Percentiles rank a stretch among this genome's conserved stretches.
Evolutionary conservation across 2,113 vertebrate species (phyloP).

Genomic region (Pardalotus punctatus): DNA sequence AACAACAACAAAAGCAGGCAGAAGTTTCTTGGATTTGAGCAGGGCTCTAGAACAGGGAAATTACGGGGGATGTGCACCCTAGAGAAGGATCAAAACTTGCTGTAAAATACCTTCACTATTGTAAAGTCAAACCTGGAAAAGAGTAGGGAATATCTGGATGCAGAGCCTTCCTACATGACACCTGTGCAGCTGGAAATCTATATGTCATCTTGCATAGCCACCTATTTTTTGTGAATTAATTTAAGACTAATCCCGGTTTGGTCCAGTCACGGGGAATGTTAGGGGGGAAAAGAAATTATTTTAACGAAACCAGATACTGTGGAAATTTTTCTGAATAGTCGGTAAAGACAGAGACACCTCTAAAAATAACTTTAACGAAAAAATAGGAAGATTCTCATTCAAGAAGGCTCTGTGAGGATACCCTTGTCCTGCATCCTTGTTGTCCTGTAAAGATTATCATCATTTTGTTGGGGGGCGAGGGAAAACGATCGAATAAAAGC

Average conservation of each 20-base stretch:
- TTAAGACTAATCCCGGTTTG: background rate
- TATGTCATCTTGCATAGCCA: background rate
- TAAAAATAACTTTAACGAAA: background rate
- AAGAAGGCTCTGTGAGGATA: background rate
- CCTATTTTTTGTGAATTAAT: background rate
- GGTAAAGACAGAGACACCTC: background rate
- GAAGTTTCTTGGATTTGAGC: background rate
- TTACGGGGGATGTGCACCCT: rapidly evolving
- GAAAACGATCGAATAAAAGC: rapidly evolving
- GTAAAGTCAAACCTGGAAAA: background rate
- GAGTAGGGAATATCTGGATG: background rate
- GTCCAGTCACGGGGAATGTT: background rate
- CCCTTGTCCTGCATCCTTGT: rapidly evolving
- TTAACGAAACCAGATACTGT: background rate
- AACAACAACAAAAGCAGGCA: background rate
- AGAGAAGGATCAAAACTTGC: background rate
- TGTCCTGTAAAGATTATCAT: background rate
- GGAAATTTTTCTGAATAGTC: background rate
- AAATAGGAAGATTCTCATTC: background rate
- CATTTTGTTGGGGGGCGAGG: rapidly evolving
- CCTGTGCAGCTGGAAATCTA: background rate
- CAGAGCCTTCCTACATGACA: background rate
- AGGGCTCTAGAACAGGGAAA: background rate
- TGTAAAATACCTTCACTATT: background rate
- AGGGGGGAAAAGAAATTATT: background rate